Evolutionary conservation across 2,113 vertebrate genomes (phyloP).

Genomic region (Lagopus muta): DNA sequence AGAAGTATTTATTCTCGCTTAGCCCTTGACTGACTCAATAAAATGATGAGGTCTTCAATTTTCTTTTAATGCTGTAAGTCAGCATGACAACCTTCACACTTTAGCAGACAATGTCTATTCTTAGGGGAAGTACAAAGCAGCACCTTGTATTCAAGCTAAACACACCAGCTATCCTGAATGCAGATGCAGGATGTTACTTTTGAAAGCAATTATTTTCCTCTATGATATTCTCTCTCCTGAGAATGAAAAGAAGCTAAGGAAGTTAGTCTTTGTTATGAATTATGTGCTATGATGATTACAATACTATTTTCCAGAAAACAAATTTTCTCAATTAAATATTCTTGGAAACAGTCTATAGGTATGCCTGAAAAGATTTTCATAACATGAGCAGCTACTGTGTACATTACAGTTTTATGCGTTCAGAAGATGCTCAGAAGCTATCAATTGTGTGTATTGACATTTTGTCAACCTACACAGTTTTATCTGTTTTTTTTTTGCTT

Average conservation of each 20-base stretch:
- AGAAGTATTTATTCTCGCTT: not conserved
- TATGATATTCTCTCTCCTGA: not conserved
- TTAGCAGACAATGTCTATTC: not conserved
- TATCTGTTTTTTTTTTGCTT: not conserved
- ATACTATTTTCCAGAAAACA: conserved; percentile 11
- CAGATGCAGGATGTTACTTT: not conserved
- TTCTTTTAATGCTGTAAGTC: not conserved
- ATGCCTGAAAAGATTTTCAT: not conserved
- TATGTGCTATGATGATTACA: not conserved
- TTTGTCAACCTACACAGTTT: conserved; percentile 27
- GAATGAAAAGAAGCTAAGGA: not conserved
- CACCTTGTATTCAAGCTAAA: not conserved
- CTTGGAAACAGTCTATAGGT: not conserved
- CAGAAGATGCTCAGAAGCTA: conserved; percentile 5
- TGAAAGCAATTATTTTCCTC: not conserved
- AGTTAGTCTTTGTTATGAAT: not conserved
- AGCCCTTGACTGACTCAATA: not conserved
- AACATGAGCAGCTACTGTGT: not conserved
- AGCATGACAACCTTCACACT: not conserved
- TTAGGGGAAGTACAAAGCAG: not conserved
- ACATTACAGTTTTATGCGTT: not conserved
- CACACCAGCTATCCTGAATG: not conserved
- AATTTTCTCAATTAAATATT: not conserved
- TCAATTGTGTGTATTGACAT: not conserved
- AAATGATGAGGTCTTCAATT: not conserved